Evolutionary conservation across 2,113 vertebrate genomes (phyloP), one percentile per base, ranked within the genome.

Genomic region (Spea bombifrons): DNA sequence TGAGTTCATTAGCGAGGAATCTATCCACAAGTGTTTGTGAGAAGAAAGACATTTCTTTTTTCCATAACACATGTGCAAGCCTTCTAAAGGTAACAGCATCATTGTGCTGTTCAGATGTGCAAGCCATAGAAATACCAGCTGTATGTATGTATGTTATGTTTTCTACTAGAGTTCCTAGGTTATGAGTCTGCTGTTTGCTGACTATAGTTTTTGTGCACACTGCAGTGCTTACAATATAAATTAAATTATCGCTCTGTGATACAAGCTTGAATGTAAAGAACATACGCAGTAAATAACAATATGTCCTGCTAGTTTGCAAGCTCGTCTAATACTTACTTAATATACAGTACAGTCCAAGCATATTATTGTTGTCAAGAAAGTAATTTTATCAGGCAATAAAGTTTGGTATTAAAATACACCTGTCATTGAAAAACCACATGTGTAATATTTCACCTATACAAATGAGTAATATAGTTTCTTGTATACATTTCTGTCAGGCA

Each of bases 271-370:
- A 46, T 78, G 67, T 67, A 78, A 67, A 63, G 46, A 64, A 63
- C n/a, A 53, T 45, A 49, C 69, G 30, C 47, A 78, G 71, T 64
- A 71, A 64, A 78, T 50, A 71, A 55, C 61, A 71, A 64, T 78
- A 78, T 47, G 3, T n/a, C 55, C 17, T 53, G 59, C 57, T 64
- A 9, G 50, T 70, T 53, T 71, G 67, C 67, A 71, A 52, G 43
- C 67, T 71, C 76, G 50, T 50, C 76, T 48, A 46, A 67, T 75
- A 30, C 30, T 30, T 30, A 30, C 30, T 30, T 30, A 30, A 30
- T 30, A 71, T 5, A 44, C 66, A 71, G 52, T 77, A 9, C 64
- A 67, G 75, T 55, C 30, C 52, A n/a, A 47, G 75, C 44, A 59
- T 15, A 59, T 48, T 59, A 59, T 47, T 68, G 7, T 46, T 30